Conservation (phyloP, 2,113 vertebrate genomes). For the Ranitomeya imitator region DNA sequence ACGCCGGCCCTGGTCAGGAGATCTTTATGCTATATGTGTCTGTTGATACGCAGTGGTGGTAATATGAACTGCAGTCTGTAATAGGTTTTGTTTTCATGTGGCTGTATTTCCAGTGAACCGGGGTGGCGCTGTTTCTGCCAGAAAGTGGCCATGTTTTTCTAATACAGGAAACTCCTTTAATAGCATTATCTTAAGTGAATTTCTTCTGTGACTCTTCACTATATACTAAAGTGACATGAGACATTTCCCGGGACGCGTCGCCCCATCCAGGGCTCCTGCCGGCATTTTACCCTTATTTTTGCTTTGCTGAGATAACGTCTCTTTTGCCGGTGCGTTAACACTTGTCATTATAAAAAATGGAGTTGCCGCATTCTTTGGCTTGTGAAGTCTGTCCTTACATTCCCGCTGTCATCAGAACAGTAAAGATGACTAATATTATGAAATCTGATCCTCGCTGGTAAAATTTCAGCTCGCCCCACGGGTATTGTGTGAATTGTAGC, state of each 20-base stretch:
- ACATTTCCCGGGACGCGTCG: neutral
- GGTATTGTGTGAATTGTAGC: neutral
- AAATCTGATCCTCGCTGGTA: constrained; percentile 24
- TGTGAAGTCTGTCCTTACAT: constrained; percentile 1
- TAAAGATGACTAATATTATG: constrained; percentile 34
- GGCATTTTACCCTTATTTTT: neutral
- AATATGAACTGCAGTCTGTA: too few relatives aligned
- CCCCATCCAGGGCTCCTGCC: neutral
- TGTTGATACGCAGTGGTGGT: too few relatives aligned
- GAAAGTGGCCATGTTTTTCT: neutral
- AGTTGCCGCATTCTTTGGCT: neutral
- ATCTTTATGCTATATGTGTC: too few relatives aligned
- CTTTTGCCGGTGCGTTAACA: neutral
- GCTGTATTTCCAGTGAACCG: neutral
- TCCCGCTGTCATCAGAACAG: constrained; percentile 25
- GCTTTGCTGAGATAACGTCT: neutral
- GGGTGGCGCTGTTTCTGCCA: neutral
- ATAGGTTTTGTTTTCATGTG: neutral
- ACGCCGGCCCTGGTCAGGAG: too few relatives aligned
- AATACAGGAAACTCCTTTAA: neutral
- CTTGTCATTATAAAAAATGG: neutral
- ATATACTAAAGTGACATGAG: neutral
- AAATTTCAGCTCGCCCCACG: constrained; percentile 13
- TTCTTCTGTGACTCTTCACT: neutral
- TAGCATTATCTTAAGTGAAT: neutral